phyloP scores from a whole-genome alignment of 1,140 invertebrate species.

The Zaprionus taronus region DNA sequence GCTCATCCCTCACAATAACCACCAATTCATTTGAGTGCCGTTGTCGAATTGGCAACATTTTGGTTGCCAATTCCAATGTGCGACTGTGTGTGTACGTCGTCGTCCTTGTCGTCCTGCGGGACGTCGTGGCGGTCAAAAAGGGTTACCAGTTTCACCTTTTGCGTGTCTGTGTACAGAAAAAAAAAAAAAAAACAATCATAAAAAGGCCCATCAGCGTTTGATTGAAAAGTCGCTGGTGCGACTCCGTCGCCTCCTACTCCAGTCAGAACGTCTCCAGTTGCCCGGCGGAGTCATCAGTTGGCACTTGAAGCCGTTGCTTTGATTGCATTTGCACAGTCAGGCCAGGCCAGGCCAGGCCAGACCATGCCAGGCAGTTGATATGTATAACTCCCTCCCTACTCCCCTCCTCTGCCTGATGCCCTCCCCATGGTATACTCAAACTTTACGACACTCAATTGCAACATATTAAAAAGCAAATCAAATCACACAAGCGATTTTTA shows the following conservation, averaged over 20 bases:
- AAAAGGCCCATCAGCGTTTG: constrained; percentile 77
- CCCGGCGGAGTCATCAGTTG: constrained; percentile 60
- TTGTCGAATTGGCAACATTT: constrained; percentile 82
- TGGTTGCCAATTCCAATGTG: constrained; percentile 35
- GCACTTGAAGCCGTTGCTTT: constrained; percentile 52
- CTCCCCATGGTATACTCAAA: constrained; percentile 26
- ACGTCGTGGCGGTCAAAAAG: constrained; percentile 66
- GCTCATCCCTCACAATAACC: constrained; percentile 58
- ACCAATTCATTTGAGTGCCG: constrained; percentile 81
- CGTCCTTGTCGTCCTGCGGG: constrained; percentile 61
- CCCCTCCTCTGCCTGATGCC: not conserved
- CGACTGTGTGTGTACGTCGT: constrained; percentile 27
- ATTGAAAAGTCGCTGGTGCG: constrained; percentile 65
- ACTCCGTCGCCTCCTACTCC: not conserved
- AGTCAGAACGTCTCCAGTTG: constrained; percentile 17
- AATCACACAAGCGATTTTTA: constrained; percentile 41
- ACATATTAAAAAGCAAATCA: constrained; percentile 47
- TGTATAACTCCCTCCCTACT: not conserved
- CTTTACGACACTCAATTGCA: constrained; percentile 37
- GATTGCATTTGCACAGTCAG: constrained; percentile 66
- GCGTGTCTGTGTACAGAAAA: not conserved
- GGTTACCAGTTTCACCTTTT: constrained; percentile 62
- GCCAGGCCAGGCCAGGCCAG: not conserved
- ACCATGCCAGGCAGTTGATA: not conserved
- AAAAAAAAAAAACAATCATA: constrained; percentile 60